Evolutionary conservation across 2,797 vertebrate species (phyloP), one percentile per base, ranked within the genome.

Genomic region (Euthynnus affinis): DNA sequence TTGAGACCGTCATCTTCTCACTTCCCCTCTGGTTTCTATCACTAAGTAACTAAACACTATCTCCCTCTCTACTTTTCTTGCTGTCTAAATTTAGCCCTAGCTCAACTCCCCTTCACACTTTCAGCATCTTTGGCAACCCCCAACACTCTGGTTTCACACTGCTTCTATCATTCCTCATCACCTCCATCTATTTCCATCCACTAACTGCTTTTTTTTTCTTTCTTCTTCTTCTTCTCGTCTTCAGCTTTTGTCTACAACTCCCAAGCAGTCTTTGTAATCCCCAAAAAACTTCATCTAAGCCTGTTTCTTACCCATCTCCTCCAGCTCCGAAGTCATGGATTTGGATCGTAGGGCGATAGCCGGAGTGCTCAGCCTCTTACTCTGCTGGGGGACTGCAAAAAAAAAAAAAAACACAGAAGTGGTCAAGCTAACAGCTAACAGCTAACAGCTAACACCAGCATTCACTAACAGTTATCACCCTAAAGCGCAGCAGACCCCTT

Each of bases 321-420:
- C 97, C 93, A 98, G 93, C 91, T 98, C 97, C 23, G 97, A 98
- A 70, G 97, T 98, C 97, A 98, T 98, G 82, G 97, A 98, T 88
- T 98, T 98, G 91, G 97, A 98, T 52, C 97, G 95, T 29, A 98
- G 92, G 18, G 97, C 97, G 83, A 98, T 97, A 65, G 97, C 95
- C 1, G 97, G 97, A 7, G 97, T 96, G 49, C 94, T 97, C 85
- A 98, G 95, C 68, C 96, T 95, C 90, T 97, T 97, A 20, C 97
- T 96, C 89, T 98, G 97, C 90, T 97, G 96, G 37, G 97, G 96
- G 72, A 97, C 93, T 94, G 75, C 27, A 29, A 34, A 15, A 3
- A 69, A 18, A 63, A 60, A 18, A 34, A 25, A n/a, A 29, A 29
- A 76, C 12, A 13, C 51, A 76, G 80, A 27, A 49, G 40, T 4